phyloP scores from a whole-genome alignment of 2,888 invertebrate species.

The Tachina grossa region DNA sequence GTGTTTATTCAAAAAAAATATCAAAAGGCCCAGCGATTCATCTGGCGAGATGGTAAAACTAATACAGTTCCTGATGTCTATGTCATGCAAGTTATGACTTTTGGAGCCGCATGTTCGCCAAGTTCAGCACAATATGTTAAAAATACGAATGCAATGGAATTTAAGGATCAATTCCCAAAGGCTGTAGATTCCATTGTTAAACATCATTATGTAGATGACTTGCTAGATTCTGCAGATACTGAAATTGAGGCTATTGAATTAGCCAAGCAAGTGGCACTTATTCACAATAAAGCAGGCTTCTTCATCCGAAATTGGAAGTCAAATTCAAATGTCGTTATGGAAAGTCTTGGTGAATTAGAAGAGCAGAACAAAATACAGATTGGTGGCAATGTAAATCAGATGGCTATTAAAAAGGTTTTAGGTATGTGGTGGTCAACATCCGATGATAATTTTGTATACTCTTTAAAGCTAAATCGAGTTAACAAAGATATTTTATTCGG shows the following conservation, averaged over 20 bases:
- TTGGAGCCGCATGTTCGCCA: neutral
- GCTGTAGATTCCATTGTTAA: neutral
- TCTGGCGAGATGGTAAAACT: neutral
- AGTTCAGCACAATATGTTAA: neutral
- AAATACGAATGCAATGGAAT: neutral
- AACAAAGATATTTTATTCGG: neutral
- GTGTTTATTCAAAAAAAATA: neutral
- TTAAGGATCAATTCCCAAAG: neutral
- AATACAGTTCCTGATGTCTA: neutral
- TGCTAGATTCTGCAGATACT: neutral
- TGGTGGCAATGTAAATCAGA: neutral
- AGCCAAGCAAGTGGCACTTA: neutral
- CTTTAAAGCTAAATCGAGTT: neutral
- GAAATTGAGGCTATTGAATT: neutral
- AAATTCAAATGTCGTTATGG: neutral
- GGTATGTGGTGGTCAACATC: constrained; percentile 15
- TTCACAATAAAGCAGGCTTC: neutral
- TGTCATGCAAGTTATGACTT: neutral
- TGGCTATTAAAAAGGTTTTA: constrained; percentile 12
- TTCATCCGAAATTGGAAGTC: constrained; percentile 20
- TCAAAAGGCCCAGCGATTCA: neutral
- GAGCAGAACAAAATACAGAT: neutral
- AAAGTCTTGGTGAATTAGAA: neutral
- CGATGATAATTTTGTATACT: neutral
- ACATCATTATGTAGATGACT: neutral